Evolutionary conservation across 2,113 vertebrate genomes (phyloP).

Genomic region (Myodes glareolus): DNA sequence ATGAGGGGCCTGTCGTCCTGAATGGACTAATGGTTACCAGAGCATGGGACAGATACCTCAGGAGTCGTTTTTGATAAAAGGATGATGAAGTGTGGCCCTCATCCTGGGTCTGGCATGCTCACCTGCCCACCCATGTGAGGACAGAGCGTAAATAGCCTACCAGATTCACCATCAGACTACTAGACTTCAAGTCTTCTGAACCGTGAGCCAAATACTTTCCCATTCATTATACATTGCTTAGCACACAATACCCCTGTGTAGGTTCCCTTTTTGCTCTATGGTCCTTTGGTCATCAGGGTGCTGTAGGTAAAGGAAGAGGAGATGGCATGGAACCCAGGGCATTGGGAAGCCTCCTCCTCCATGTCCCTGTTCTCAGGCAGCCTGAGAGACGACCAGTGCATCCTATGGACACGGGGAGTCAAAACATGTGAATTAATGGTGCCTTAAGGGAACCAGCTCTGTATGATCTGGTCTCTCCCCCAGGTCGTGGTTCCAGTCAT

Average conservation of each 20-base stretch:
- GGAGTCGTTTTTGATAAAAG: not conserved
- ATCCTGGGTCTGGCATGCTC: not conserved
- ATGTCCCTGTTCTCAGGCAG: not conserved
- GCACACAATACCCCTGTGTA: not conserved
- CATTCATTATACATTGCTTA: too few relatives aligned
- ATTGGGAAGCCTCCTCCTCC: not conserved
- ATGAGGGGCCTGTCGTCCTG: not conserved
- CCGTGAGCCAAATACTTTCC: not conserved
- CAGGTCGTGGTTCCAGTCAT: not conserved
- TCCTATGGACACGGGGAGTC: not conserved
- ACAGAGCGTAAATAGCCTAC: not conserved
- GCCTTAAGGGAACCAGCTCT: not conserved
- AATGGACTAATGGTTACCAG: not conserved
- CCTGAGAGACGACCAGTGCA: not conserved
- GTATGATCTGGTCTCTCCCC: not conserved
- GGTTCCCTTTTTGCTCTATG: not conserved
- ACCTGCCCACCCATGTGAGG: not conserved
- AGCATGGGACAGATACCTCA: not conserved
- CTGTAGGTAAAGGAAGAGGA: not conserved
- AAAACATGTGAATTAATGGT: not conserved
- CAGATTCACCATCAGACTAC: not conserved
- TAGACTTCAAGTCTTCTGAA: not conserved
- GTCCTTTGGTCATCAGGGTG: not conserved
- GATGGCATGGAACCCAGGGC: not conserved
- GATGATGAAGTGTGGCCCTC: not conserved